Percentiles rank a stretch among this genome's conserved stretches.
phyloP scores from a whole-genome alignment of 2,888 invertebrate genomes.

The Tolmerus cingulatus region DNA sequence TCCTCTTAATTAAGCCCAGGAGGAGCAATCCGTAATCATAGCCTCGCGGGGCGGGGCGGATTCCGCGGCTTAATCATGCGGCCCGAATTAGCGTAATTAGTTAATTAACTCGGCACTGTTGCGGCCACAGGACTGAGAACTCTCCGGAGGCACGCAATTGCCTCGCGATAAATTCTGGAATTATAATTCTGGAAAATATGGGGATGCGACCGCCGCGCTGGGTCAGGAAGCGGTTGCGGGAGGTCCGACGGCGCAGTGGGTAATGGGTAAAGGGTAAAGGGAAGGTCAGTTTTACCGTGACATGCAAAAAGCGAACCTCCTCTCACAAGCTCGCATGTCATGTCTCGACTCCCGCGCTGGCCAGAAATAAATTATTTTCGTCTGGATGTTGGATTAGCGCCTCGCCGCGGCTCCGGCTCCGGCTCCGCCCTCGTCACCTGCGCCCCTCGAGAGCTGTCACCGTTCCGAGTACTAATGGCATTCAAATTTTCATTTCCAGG shows the following conservation, averaged over 20 bases:
- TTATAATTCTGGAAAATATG: slow-evolving; percentile 39
- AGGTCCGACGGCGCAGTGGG: slow-evolving; percentile 12
- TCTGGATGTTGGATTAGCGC: slow-evolving; percentile 43
- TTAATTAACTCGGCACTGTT: slow-evolving; percentile 40
- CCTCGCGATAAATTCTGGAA: slow-evolving; percentile 40
- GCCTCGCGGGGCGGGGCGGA: background rate
- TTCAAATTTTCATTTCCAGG: slow-evolving; percentile 54
- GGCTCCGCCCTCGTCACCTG: background rate
- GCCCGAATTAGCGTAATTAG: slow-evolving; percentile 38
- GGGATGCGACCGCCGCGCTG: background rate
- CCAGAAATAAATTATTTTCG: slow-evolving; percentile 41
- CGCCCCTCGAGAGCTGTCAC: background rate
- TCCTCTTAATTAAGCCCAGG: slow-evolving; percentile 17
- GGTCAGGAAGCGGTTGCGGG: background rate
- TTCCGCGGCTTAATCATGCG: background rate
- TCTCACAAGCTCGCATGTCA: background rate
- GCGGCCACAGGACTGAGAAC: background rate
- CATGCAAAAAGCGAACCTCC: background rate
- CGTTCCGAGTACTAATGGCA: background rate
- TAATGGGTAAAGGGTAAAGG: too few relatives aligned
- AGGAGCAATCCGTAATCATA: background rate
- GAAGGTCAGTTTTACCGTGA: slow-evolving; percentile 42
- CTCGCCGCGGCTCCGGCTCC: slow-evolving; percentile 1
- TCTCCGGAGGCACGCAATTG: slow-evolving; percentile 2
- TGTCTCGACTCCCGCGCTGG: background rate